Base-by-base conservation (phyloP, 1,140 invertebrate species). In the Glossosoma conforme region DNA sequence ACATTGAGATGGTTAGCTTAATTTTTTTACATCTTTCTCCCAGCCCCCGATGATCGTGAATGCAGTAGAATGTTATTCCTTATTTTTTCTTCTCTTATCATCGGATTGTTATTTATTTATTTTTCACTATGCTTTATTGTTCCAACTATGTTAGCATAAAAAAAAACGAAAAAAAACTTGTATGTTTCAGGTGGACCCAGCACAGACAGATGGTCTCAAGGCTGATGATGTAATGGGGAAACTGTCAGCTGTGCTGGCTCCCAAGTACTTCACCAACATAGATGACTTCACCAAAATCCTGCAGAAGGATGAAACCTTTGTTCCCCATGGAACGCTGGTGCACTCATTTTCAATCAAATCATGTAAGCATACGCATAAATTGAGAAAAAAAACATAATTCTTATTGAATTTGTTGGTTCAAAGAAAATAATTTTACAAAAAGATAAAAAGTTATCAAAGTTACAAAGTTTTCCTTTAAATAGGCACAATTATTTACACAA, bases 191-290 rank as follows among this genome's bases (percentile, higher is more conserved):
- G 68, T 75, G 58, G 71, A 75, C 44, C 69, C 72, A 20, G 60
- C 59, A 13, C 62, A 72, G 25, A 73, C 71, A 19, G 76, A 78
- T 6, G 74, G 73, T 38, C 73, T 84, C 21, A 79, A 91, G 77
- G 75, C 92, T 4, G 93, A 97, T 72, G 82, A 95, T 70, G 78
- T 96, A 17, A 76, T 87, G 20, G 76, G 80, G 46, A 83, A 82
- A 49, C 62, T 93, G 40, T 71, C 77, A 4, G 74, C 78, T 50
- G 76, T 80, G 40, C 60, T 87, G 51, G 77, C 80, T 24, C 77
- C 71, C 9, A 81, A 77, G 41, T 87, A 77, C 67, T 68, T 73
- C 14, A 79, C 73, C 15, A 89, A 84, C 65, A 66, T 85, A 40
- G 83, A 87, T 68, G 73, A 79, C 13, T 93, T 93, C 70, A 62